A percentile compares a stretch with the other conserved stretches of the same genome.
Evolutionary conservation across 1,140 invertebrate species (phyloP).

Genomic region (Dermatophagoides farinae): DNA sequence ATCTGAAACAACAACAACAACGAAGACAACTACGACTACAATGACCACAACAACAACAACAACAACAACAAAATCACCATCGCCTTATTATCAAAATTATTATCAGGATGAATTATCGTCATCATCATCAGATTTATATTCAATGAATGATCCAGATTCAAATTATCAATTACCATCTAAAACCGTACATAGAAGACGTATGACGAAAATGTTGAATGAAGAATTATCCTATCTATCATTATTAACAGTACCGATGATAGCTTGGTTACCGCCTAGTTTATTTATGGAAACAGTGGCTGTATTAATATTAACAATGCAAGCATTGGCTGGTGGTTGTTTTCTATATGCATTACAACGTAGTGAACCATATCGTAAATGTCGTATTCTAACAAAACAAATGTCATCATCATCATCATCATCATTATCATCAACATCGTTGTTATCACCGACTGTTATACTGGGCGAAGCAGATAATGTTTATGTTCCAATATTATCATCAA

Average conservation of each 20-base stretch:
- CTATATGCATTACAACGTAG: background rate
- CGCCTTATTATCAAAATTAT: background rate
- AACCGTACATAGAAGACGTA: background rate
- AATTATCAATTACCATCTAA: background rate
- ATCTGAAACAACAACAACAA: no score
- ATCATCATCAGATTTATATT: background rate
- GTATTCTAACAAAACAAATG: background rate
- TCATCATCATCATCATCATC: background rate
- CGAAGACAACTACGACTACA: background rate
- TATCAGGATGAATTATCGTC: background rate
- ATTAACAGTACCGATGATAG: conserved; percentile 3
- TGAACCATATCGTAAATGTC: background rate
- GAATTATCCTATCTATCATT: background rate
- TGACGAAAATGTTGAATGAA: background rate
- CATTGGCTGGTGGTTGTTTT: background rate
- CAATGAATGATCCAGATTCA: no score
- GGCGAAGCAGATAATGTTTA: no score
- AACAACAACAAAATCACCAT: background rate
- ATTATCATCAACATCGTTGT: no score
- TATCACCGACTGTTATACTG: no score
- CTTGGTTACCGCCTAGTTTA: background rate
- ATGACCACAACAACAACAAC: background rate
- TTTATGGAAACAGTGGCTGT: conserved; percentile 2
- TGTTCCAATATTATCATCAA: background rate
- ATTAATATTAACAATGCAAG: conserved; percentile 1